Evolutionary conservation across 2,888 invertebrate genomes (phyloP).

Genomic region (Erynnis tages): DNA sequence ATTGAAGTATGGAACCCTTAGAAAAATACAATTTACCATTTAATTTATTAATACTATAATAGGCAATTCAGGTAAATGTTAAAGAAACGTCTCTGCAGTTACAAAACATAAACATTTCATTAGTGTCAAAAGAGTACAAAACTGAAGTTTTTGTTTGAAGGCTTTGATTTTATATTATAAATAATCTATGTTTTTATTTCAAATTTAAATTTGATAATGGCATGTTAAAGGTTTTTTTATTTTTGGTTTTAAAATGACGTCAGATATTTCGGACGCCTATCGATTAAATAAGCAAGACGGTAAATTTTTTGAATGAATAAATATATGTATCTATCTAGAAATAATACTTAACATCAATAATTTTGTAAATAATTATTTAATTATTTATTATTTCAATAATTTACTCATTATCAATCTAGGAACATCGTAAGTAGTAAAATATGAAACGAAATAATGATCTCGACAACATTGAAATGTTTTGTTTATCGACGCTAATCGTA

Average conservation of each 20-base stretch:
- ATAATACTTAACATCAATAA: conserved; percentile 51
- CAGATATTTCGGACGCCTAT: background rate
- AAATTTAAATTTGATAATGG: no score
- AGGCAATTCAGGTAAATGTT: conserved; percentile 13
- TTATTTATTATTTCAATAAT: conserved; percentile 74
- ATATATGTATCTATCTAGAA: conserved; percentile 56
- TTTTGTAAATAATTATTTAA: conserved; percentile 72
- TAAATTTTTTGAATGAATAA: conserved; percentile 42
- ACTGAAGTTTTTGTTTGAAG: no score
- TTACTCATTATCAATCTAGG: conserved; percentile 78
- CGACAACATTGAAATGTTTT: conserved; percentile 66
- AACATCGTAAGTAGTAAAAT: conserved; percentile 72
- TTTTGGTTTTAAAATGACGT: background rate
- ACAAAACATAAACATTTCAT: conserved; percentile 21
- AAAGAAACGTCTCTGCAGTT: conserved; percentile 15
- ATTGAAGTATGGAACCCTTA: conserved; percentile 17
- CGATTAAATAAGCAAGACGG: conserved; percentile 27
- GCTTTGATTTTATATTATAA: no score
- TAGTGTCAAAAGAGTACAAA: conserved; percentile 14
- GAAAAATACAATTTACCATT: conserved; percentile 9
- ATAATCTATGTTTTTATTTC: background rate
- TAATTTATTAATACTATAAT: conserved; percentile 34
- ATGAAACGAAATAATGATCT: conserved; percentile 69
- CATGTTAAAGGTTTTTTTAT: background rate
- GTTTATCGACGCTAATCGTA: conserved; percentile 74